Base-by-base conservation (phyloP, 1,140 invertebrate genomes). In the Aleiodes sp. region DNA sequence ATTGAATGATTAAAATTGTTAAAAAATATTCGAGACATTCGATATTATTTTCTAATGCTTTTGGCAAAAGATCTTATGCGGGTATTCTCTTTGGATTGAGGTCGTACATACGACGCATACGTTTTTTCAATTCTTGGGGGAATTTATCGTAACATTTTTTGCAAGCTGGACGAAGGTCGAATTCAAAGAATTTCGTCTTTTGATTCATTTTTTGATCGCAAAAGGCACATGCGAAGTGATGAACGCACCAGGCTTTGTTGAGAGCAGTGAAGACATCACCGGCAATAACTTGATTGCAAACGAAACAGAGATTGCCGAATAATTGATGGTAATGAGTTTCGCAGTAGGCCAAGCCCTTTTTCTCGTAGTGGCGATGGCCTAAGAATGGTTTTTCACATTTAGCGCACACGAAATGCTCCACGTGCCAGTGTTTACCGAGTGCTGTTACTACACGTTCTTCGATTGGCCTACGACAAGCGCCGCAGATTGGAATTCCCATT, bases 301-400 rank as follows among this genome's bases (percentile, higher is more conserved):
- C 94, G 82, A 98, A 99, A 84, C 98, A 99, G 12, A 99, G 89
- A 87, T 99, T 99, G 28, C 98, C 98, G 87, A 99, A 99, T 29
- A 99, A 87, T 88, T 99, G 95, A 87, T 99, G 98, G 86, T 99
- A 99, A 86, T 99, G 98, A 74, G 95, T 97, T 87, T 99, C 98
- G 85, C 98, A 99, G 85, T 99, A 99, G 1, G 98, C 98, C 73
- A 99, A 87, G 2, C 98, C 98, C 81, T 98, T 98, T 84, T 98
- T 98, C 86, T 99, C 98, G 86, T 99, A 99, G 86, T 99, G 98
- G 1, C 98, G 92, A 87, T 98, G 96, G 0, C 98, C 98, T 79
- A 99, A 90, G 88, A 99, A 99, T 0, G 98, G 98, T 82, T 99
- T 99, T 87, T 99, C 98, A 86, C 98, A 99, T 87, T 99, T 98